Conservation (phyloP, 2,797 vertebrate species). For the Ara ararauna region DNA sequence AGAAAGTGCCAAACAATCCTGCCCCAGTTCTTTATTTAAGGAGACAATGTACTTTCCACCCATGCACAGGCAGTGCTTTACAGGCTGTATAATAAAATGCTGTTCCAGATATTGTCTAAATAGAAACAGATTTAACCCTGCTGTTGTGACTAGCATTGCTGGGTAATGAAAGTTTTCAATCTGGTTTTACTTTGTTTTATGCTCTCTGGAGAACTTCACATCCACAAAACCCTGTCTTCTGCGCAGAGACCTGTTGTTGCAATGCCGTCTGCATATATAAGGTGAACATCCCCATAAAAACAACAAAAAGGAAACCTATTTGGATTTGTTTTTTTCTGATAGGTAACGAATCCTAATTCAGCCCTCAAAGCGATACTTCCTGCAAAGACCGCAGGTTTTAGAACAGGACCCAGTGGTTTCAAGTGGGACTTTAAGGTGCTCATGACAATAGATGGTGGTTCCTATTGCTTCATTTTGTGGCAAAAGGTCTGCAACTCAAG, state of each 20-base stretch:
- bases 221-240: not conserved
- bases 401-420: not conserved
- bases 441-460: not conserved
- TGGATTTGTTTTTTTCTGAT: not conserved
- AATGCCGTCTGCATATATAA: not conserved
- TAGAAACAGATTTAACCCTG: constrained; percentile 73
- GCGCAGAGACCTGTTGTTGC: constrained; percentile 24
- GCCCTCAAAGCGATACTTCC: not conserved
- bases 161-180: constrained; percentile 63
- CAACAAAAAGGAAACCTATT: not conserved
- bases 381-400: not conserved
- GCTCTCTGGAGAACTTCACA: not conserved
- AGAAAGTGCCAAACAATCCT: constrained; percentile 63
- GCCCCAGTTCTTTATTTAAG: constrained; percentile 67
- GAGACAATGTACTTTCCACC: constrained; percentile 72
- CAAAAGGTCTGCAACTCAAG: not conserved
- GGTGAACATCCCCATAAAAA: not conserved
- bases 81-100: constrained; percentile 59
- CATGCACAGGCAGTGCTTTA: constrained; percentile 61
- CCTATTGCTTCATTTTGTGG: not conserved
- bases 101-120: constrained; percentile 72
- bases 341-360: not conserved
- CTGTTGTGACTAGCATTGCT: constrained; percentile 60
- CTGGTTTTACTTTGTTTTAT: constrained; percentile 65
- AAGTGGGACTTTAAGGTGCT: not conserved